phyloP scores from a whole-genome alignment of 2,888 invertebrate genomes.

The Eilema sororculum region DNA sequence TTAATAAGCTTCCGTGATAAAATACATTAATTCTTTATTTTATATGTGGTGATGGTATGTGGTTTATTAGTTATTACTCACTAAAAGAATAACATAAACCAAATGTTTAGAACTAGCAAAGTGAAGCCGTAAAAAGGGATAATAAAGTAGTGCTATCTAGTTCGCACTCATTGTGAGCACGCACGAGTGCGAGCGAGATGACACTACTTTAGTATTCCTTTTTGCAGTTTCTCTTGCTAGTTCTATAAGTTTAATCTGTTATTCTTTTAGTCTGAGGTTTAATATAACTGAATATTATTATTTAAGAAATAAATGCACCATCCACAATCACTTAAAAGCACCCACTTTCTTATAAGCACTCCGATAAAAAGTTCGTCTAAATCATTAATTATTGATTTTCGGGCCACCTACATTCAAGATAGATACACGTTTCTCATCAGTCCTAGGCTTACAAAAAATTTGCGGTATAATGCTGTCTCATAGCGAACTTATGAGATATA shows the following conservation, averaged over 20 bases:
- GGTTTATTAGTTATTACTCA: too few relatives aligned
- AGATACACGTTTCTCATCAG: not conserved
- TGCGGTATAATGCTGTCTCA: constrained; percentile 1
- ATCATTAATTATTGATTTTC: not conserved
- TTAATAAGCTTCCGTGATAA: not conserved
- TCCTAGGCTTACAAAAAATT: not conserved
- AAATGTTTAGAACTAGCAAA: too few relatives aligned
- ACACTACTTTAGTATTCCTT: too few relatives aligned
- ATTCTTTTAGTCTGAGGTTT: too few relatives aligned
- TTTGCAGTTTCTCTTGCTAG: too few relatives aligned
- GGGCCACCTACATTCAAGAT: not conserved
- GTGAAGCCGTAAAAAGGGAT: too few relatives aligned
- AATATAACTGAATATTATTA: not conserved
- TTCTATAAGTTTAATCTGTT: too few relatives aligned
- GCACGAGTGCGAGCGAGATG: too few relatives aligned
- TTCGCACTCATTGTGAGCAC: too few relatives aligned
- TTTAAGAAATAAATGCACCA: not conserved
- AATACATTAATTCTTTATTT: not conserved
- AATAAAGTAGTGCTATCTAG: too few relatives aligned
- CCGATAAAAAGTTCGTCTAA: not conserved
- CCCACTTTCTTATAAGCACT: not conserved
- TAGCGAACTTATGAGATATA: not conserved
- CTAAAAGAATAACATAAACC: too few relatives aligned
- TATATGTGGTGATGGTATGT: not conserved
- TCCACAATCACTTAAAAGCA: not conserved